Evolutionary conservation across 92 coral and sea anemone species (phyloP).

Genomic region (Porites cylindrica): DNA sequence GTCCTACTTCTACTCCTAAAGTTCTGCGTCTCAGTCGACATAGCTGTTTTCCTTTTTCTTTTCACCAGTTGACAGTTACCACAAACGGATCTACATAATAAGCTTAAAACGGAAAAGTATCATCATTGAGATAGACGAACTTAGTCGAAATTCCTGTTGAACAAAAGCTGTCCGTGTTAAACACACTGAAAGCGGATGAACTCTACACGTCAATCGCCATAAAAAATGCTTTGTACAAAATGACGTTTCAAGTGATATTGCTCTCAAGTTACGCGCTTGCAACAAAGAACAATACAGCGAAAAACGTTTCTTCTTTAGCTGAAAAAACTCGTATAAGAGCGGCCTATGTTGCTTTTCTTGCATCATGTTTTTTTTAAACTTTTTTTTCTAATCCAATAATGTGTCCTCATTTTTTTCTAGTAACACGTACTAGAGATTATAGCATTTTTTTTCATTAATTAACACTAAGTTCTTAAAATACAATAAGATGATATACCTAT

Average conservation of each 20-base stretch:
- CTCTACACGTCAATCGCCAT: not conserved
- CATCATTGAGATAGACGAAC: not conserved
- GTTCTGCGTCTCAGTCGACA: constrained; percentile 34
- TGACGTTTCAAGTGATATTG: not conserved
- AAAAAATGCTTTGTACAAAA: not conserved
- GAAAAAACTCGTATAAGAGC: no score
- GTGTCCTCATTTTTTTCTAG: no score
- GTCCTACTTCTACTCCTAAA: constrained; percentile 67
- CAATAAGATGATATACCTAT: no score
- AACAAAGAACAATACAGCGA: not conserved
- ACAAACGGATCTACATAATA: not conserved
- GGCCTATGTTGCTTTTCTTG: no score
- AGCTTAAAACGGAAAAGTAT: not conserved
- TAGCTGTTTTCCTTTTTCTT: not conserved
- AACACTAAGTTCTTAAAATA: no score
- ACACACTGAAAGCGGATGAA: not conserved
- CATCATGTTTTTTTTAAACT: no score
- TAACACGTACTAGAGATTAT: no score
- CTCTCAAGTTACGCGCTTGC: not conserved
- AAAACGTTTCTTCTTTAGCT: no score
- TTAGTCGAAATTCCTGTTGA: not conserved
- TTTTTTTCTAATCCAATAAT: no score
- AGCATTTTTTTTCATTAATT: no score
- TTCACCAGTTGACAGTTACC: not conserved
- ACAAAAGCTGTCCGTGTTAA: not conserved